Evolutionary conservation across 2,888 invertebrate genomes (phyloP), one percentile per base, ranked within the genome.

Genomic region (Adelphocoris suturalis): DNA sequence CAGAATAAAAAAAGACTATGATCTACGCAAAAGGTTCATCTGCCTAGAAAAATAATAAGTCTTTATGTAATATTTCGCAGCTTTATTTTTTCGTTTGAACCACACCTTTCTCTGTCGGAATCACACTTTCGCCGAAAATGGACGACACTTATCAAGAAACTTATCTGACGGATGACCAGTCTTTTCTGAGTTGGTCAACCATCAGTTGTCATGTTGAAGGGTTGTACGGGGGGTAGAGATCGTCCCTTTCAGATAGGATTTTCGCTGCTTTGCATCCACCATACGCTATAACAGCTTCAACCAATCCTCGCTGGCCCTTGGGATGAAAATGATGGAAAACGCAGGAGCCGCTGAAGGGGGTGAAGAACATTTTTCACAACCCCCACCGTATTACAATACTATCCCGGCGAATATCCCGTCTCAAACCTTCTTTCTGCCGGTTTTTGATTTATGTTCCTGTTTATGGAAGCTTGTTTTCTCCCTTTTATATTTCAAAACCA

Each of bases 381-480:
- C 47, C 78, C 2, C 46, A 68, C 78, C 78, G 37, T 80, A 80
- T 80, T 80, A 80, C 78, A 80, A 80, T 80, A 80, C 78, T 23
- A 80, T 80, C 37, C 78, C 78, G 37, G n/a, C 16, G 46, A 80
- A 80, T 80, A 68, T 68, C 23, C 68, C 68, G 68, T 68, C 68
- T 68, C 61, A 55, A 78, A 48, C 88, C 80, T n/a, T 55, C 76
- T 55, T 76, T 55, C 55, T 47, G 48, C 28, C 55, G 80, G 57
- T 75, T 78, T 48, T 55, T 88, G 88, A 88, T 88, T 88, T 88
- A 88, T 52, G 55, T 52, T 52, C 37, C 88, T 88, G 88, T 88
- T 88, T 88, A 88, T 88, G 88, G 52, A 78, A 78, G 19, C 55
- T n/a, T 52, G 80, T 76, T 88, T 88, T 88, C 55, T 55, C 28